Conservation (phyloP, 1,140 invertebrate species). For the Neodiprion lecontei region DNA sequence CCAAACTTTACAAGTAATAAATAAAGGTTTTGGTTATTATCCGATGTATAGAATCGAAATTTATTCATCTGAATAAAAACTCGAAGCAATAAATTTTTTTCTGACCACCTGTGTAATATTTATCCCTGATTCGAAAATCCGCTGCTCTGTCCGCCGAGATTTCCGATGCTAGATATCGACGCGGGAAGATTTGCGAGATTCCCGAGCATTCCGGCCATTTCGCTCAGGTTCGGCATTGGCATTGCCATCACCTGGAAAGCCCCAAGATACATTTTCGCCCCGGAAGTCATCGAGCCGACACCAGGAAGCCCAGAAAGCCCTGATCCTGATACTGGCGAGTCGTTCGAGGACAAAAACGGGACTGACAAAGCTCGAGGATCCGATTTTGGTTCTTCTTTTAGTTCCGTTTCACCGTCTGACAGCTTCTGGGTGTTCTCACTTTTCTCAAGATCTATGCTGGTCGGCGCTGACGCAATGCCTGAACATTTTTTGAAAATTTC, state of each 20-base stretch:
- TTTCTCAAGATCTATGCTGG: background rate
- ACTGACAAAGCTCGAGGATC: background rate
- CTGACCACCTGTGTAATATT: no score
- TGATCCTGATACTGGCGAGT: background rate
- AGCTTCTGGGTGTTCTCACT: background rate
- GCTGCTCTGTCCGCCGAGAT: no score
- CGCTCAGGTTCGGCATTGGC: background rate
- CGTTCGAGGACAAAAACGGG: background rate
- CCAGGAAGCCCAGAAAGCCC: background rate
- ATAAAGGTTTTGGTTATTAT: no score
- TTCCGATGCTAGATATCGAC: no score
- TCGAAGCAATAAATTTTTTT: no score
- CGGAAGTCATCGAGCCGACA: background rate
- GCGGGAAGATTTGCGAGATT: background rate
- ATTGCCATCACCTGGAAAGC: background rate
- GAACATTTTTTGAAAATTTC: constrained; percentile 17
- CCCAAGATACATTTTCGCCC: background rate
- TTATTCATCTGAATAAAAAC: no score
- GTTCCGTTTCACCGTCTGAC: background rate
- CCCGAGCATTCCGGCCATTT: background rate
- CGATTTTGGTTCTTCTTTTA: background rate
- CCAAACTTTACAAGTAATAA: no score
- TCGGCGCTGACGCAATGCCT: constrained; percentile 23
- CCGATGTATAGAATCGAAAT: no score
- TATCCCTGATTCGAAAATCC: no score